Conservation (phyloP, 2,888 invertebrate species). For the Leptogaster cylindrica region DNA sequence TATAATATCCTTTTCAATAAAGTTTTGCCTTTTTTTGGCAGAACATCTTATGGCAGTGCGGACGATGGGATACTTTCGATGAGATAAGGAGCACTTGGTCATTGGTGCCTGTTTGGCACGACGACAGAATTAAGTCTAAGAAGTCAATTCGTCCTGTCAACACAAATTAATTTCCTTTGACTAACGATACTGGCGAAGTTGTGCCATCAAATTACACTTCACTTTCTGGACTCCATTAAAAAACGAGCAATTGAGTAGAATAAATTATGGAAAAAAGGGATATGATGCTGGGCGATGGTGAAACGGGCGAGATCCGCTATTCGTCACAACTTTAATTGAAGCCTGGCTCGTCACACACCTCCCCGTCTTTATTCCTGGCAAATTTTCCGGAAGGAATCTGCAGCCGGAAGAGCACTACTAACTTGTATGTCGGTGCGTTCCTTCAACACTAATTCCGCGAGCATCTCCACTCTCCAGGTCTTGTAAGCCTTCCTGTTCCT, state of each 20-base stretch:
- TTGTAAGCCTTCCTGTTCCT: not conserved
- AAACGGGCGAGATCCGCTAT: constrained; percentile 3
- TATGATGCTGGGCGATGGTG: not conserved
- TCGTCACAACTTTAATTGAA: not conserved
- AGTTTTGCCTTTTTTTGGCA: constrained; percentile 33
- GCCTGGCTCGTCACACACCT: not conserved
- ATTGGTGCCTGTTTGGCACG: constrained; percentile 35
- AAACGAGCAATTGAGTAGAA: constrained; percentile 12
- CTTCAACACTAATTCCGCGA: too few relatives aligned
- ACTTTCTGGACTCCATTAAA: not conserved
- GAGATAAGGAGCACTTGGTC: constrained; percentile 10
- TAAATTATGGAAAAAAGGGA: constrained; percentile 30
- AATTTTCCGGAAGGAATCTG: not conserved
- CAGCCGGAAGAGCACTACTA: not conserved
- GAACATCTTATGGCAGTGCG: too few relatives aligned
- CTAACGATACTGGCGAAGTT: constrained; percentile 30
- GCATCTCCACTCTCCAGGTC: not conserved
- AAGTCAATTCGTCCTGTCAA: constrained; percentile 38
- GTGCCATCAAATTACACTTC: constrained; percentile 13
- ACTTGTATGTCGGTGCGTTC: too few relatives aligned
- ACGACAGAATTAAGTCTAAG: constrained; percentile 38
- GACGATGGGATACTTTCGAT: too few relatives aligned
- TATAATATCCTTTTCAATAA: constrained; percentile 34
- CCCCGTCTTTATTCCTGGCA: not conserved
- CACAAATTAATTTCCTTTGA: constrained; percentile 39